Conservation (phyloP, 1,140 invertebrate species). For the Ephestia elutella region DNA sequence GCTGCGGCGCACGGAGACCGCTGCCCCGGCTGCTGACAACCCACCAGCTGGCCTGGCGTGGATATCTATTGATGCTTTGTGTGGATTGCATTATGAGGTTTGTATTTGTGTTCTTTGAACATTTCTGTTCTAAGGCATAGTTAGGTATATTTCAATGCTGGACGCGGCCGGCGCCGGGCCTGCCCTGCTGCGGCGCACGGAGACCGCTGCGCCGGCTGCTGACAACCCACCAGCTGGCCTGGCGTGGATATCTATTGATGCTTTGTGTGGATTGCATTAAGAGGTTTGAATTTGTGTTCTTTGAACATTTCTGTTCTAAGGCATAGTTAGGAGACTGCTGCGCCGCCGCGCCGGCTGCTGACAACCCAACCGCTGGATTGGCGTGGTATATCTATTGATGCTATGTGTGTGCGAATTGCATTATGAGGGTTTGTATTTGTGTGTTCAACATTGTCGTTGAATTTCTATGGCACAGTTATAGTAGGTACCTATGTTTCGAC, state of each 20-base stretch:
- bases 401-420: no score
- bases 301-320: no score
- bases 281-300: slow-evolving; percentile 79
- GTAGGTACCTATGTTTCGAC: no score
- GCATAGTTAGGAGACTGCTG: slow-evolving; percentile 66
- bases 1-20: slow-evolving; percentile 75
- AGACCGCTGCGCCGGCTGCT: slow-evolving; percentile 63
- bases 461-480: no score
- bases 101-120: slow-evolving; percentile 19
- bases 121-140: no score
- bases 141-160: no score
- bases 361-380: slow-evolving; percentile 79
- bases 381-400: slow-evolving; percentile 88
- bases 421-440: no score
- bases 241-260: slow-evolving; percentile 87
- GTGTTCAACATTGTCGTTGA: no score
- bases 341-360: slow-evolving; percentile 60
- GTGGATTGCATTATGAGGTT: slow-evolving; percentile 89
- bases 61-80: slow-evolving; percentile 86
- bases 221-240: slow-evolving; percentile 79
- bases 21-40: slow-evolving; percentile 59
- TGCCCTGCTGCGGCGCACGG: slow-evolving; percentile 77
- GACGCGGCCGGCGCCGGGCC: slow-evolving; percentile 83
- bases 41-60: slow-evolving; percentile 85
- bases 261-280: slow-evolving; percentile 88